phyloP scores from a whole-genome alignment of 2,113 vertebrate species.

The Crotalus horridus region DNA sequence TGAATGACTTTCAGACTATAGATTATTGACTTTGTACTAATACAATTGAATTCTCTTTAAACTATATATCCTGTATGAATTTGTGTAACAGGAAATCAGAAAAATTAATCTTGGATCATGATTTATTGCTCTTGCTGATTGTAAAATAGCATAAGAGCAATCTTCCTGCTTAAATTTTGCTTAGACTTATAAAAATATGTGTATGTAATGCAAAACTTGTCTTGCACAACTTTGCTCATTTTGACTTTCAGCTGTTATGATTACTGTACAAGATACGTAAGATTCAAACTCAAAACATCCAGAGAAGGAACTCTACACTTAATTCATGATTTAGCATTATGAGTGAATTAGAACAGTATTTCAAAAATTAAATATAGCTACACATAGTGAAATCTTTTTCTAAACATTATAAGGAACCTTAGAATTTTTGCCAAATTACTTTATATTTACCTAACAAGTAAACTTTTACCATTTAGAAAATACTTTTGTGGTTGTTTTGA shows the following conservation, averaged over 20 bases:
- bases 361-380: background rate
- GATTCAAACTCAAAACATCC: background rate
- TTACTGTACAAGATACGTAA: background rate
- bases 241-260: background rate
- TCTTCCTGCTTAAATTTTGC: background rate
- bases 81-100: background rate
- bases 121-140: background rate
- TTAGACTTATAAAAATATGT: background rate
- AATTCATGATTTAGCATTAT: background rate
- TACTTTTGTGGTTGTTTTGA: background rate
- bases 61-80: background rate
- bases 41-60: background rate
- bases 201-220: background rate
- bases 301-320: background rate
- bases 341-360: background rate
- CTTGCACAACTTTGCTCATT: background rate
- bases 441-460: background rate
- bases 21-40: background rate
- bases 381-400: background rate
- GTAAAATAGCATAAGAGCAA: background rate
- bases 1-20: background rate
- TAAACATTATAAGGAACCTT: background rate
- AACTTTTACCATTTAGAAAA: background rate
- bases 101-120: background rate
- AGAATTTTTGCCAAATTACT: background rate